Percentiles rank a stretch among this genome's conserved stretches.
Conservation (phyloP, 2,888 invertebrate genomes). For the Mesorhabditis belari region DNA sequence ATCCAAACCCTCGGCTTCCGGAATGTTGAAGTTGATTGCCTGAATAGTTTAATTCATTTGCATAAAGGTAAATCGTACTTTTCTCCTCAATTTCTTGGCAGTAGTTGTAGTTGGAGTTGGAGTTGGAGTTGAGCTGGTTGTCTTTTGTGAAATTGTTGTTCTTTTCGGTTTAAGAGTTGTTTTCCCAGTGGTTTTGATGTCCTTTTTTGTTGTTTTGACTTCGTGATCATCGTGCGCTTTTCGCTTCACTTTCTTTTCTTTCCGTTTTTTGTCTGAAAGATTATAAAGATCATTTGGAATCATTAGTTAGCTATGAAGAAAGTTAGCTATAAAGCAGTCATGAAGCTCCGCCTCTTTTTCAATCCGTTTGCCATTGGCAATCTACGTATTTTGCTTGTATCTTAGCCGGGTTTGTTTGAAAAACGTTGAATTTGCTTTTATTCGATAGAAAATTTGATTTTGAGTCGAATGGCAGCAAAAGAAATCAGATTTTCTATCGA, state of each 20-base stretch:
- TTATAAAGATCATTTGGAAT: too few relatives aligned
- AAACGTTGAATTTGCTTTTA: too few relatives aligned
- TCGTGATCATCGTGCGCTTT: neutral
- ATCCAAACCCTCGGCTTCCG: conserved; percentile 35
- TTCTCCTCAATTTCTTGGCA: neutral
- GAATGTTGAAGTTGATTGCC: conserved; percentile 13
- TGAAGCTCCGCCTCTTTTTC: too few relatives aligned
- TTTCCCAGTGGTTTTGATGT: neutral
- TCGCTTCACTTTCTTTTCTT: neutral
- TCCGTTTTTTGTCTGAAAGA: neutral
- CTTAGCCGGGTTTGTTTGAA: too few relatives aligned
- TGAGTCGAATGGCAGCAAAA: too few relatives aligned
- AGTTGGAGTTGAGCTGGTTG: neutral
- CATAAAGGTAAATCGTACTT: neutral
- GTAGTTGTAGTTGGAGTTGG: neutral
- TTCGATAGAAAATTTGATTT: too few relatives aligned
- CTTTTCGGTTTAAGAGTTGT: too few relatives aligned
- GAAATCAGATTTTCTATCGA: too few relatives aligned
- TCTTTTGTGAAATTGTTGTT: too few relatives aligned
- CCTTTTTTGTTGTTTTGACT: neutral
- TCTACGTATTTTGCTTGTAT: too few relatives aligned
- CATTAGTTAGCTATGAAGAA: neutral
- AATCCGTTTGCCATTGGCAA: too few relatives aligned
- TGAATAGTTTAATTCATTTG: neutral
- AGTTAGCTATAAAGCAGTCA: neutral